Conservation (phyloP, 2,797 vertebrate genomes). For the Molossus alvarezi region DNA sequence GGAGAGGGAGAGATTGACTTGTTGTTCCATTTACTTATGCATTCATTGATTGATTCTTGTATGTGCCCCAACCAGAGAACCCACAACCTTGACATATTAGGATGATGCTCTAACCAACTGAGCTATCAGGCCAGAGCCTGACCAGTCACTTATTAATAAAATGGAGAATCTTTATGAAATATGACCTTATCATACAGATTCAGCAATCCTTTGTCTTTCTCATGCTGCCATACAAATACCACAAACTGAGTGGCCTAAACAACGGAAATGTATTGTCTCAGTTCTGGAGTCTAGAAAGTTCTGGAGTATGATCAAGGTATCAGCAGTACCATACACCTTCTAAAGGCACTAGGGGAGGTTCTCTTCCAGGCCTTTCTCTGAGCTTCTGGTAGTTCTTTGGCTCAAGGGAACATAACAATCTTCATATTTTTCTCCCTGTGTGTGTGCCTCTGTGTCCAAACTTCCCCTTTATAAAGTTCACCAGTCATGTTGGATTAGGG, state of each 20-base stretch:
- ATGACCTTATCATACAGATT: not conserved
- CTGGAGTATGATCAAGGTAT: not conserved
- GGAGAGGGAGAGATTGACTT: not conserved
- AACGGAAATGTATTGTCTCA: not conserved
- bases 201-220: not conserved
- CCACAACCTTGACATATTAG: not conserved
- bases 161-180: not conserved
- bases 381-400: not conserved
- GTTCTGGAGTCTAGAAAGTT: not conserved
- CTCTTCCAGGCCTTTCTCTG: not conserved
- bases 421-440: not conserved
- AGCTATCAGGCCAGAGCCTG: not conserved
- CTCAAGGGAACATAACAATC: not conserved
- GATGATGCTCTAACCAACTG: not conserved
- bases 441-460: not conserved
- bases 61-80: not conserved
- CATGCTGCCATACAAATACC: not conserved
- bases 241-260: not conserved
- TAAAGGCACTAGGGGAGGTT: not conserved
- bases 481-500: not conserved
- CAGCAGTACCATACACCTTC: not conserved
- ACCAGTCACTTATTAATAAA: slow-evolving; percentile 51
- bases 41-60: not conserved
- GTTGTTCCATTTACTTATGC: not conserved
- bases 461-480: not conserved